Conservation (phyloP, 2,797 vertebrate species). For the Bryconaethiops microstoma region DNA sequence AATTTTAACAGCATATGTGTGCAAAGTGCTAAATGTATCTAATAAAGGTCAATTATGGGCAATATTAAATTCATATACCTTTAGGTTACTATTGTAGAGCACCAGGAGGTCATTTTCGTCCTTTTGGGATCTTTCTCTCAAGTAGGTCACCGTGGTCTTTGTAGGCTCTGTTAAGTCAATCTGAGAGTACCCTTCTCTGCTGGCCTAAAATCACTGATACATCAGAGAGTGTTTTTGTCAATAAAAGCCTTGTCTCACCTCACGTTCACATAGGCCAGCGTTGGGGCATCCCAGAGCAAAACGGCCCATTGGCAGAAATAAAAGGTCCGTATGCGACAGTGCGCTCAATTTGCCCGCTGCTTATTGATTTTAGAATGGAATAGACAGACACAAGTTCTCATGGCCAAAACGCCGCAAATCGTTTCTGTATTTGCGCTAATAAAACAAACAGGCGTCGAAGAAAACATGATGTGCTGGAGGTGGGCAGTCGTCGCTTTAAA, state of each 20-base stretch:
- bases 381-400: constrained; percentile 66
- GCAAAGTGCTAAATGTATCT: neutral
- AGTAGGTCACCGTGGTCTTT: neutral
- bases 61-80: neutral
- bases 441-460: constrained; percentile 1
- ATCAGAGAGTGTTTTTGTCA: constrained; percentile 71
- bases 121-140: neutral
- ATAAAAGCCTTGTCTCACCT: constrained; percentile 65
- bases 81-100: neutral
- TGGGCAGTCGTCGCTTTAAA: neutral
- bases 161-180: neutral
- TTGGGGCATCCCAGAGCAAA: constrained; percentile 64
- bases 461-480: neutral
- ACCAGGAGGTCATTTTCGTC: neutral
- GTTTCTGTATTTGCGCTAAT: neutral
- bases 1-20: neutral
- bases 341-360: constrained; percentile 76
- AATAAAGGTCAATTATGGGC: neutral
- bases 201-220: constrained; percentile 31
- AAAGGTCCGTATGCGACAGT: constrained; percentile 69
- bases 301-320: constrained; percentile 73
- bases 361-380: constrained; percentile 76
- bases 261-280: constrained; percentile 29
- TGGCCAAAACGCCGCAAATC: neutral
- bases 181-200: neutral